phyloP scores from a whole-genome alignment of 2,113 vertebrate genomes.

The Myotis brandtii region DNA sequence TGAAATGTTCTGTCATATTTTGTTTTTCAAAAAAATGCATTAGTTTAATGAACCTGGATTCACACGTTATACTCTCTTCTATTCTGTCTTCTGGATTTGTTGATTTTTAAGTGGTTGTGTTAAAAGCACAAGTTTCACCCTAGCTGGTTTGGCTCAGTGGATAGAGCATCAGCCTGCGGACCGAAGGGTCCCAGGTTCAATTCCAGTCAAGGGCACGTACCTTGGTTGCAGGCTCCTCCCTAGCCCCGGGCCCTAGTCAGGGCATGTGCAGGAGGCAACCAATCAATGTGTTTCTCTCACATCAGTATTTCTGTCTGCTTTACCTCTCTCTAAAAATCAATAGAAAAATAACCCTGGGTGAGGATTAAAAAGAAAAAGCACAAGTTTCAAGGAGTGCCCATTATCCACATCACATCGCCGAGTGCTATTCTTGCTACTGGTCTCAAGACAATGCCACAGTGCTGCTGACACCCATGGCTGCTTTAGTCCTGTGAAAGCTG shows the following conservation, averaged over 20 bases:
- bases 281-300: neutral
- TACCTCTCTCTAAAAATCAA: neutral
- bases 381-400: slow-evolving; percentile 28
- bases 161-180: no score
- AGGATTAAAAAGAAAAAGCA: neutral
- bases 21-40: slow-evolving; percentile 82
- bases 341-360: neutral
- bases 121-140: slow-evolving; percentile 39
- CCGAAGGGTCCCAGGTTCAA: no score
- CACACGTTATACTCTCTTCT: slow-evolving; percentile 65
- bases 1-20: slow-evolving; percentile 85
- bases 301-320: neutral
- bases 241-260: neutral
- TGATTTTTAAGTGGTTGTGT: slow-evolving; percentile 66
- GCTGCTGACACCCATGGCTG: neutral
- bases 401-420: neutral
- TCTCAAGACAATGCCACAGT: neutral
- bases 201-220: no score
- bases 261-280: neutral
- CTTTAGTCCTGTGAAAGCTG: neutral
- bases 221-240: neutral
- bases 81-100: slow-evolving; percentile 69
- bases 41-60: slow-evolving; percentile 83
- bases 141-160: neutral
- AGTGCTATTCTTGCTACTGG: neutral